Evolutionary conservation across 1,140 invertebrate species (phyloP), one percentile per base, ranked within the genome.

Genomic region (Choristoneura fumiferana): DNA sequence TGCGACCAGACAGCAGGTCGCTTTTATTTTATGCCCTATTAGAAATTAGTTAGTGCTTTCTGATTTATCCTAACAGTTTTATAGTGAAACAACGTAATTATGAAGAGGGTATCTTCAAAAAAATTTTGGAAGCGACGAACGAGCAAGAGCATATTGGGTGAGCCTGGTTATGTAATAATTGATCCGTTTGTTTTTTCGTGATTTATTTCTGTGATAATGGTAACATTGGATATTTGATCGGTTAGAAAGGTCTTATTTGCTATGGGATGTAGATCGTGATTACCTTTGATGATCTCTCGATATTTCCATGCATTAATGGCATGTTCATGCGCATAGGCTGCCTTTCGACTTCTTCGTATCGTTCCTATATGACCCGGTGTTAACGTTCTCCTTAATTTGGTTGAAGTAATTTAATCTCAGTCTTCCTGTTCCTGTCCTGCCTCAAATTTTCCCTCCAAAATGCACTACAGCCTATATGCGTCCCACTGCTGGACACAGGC

Each of bases 1-100:
- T 49, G 18, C 43, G 43, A 49, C 10, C 17, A 49, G 18, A 49
- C 43, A 49, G 12, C 22, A 17, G 17, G 43, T 22, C 43, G 43
- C 43, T 12, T 8, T 43, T 29, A 29, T 22, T 12, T 49, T 37
- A 37, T 37, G 8, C 8, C 35, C 43, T 12, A 49, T 49, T 33
- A 22, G 8, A 49, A 22, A 17, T n/a, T 29, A 18, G n/a, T 8
- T 22, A 22, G 18, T 49, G 43, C 15, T 49, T 29, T 29, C 14
- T 43, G 8, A 43, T 43, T n/a, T 5, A 17, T 0, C 1, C 2
- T 12, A 49, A 49, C 22, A 18, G 22, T n/a, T 49, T 5, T 49
- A 3, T 29, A 29, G 18, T 18, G 43, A 22, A 18, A 22, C 9
- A 49, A 3, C 22, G 43, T 17, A 0, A 12, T 6, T 8, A 49